Base-by-base conservation (phyloP, 64 coral and sea anemone species). In the Hydrozoanthus tunicans region DNA sequence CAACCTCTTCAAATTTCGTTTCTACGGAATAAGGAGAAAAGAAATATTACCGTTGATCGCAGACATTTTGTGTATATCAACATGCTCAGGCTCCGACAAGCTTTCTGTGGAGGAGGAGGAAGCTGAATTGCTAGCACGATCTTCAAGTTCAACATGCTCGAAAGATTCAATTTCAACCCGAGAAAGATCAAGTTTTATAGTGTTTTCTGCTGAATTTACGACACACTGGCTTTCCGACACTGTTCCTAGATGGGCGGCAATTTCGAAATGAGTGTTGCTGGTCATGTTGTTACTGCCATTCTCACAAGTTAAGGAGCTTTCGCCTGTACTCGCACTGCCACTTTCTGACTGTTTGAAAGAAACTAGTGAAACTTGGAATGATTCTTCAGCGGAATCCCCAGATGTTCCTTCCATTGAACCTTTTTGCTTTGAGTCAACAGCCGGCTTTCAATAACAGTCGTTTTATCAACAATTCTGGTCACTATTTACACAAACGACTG, bases 211-310 rank as follows among this genome's bases (percentile, higher is more conserved):
- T 24, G 14, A 85, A 70, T 23, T 14, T 70, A 52, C 64, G 2
- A 17, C 15, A 73, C n/a, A 17, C 73, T 70, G 64, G 52, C 52
- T 73, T 86, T 86, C 83, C 26, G 52, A 27, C 56, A 86, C 65
- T 20, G 67, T 86, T 9, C 73, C 83, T 27, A 86, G 27, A 13
- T 51, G 26, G 15, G 53, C 9, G 25, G 83, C 53, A 12, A 9
- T 73, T 86, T 9, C 17, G 5, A 73, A 23, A n/a, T 51, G 43
- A 70, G 12, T 85, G 62, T 64, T 85, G 82, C 82, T 70, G 12
- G 14, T 17, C 77, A 56, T 53, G 56, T 57, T 57, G 5, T 79
- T 58, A 17, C 52, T 74, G 26, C 24, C 53, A 13, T 12, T 81
- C 56, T 81, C 58, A 58, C 78, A 43, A 43, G 32, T 43, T 43